Base-by-base conservation (phyloP, 30 jellyfish, hydroid and myxozoan genomes). In the Calvadosia cruxmelitensis region DNA sequence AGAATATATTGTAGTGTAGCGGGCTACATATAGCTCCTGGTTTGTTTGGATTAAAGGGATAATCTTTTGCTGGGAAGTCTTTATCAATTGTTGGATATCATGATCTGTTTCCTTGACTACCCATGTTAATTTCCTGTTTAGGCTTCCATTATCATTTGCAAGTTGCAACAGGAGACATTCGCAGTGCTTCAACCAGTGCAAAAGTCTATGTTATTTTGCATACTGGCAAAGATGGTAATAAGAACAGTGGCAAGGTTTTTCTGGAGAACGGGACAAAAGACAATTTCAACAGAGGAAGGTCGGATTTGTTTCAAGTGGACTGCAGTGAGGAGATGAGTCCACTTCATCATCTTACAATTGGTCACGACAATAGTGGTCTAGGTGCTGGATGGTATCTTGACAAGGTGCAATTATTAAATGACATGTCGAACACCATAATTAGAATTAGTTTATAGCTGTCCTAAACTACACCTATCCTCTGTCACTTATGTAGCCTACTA, bases 311-410 rank as follows among this genome's bases (percentile, higher is more conserved):
- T 73, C 70, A 73, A 16, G 94, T 89, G 66, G 98, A 89, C 49
- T 81, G 98, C 67, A 69, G 93, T 1, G 98, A 89, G 31, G 94
- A 89, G 31, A 63, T 75, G 29, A 89, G 98, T 50, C 98, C 98
- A 5, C 28, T 80, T 53, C 98, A 89, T 34, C 98, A 89, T 53
- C 49, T 89, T 32, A 69, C 95, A 23, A 77, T 89, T 31, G 98
- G 98, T 27, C 98, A 89, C 72, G 98, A 89, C 62, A 89, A 89
- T 63, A 61, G 90, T 16, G 98, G 98, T 1, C 66, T 86, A 24
- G 95, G 95, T 1, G 91, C 98, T 5, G 98, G 98, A 0, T 89
- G 98, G 98, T 67, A 76, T 64, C 81, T 89, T 15, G 98, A 89
- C 51, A 89, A 89, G 93, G 98, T 89, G 29, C 10, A 31, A 67